Evolutionary conservation across 2,797 vertebrate species (phyloP).

Genomic region (Limnodromus scolopaceus): DNA sequence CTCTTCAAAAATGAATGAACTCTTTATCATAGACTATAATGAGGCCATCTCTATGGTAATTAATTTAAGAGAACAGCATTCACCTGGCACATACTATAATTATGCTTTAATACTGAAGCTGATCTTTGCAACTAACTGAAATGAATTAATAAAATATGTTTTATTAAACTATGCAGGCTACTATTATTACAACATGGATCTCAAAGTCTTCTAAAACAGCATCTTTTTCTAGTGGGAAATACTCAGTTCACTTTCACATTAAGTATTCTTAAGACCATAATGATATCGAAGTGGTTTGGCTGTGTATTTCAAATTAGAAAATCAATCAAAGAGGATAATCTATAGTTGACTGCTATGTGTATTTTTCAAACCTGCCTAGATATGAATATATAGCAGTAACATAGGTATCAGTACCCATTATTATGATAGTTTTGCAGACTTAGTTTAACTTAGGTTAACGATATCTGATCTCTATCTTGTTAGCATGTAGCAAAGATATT

Average conservation of each 20-base stretch:
- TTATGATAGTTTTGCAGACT: neutral
- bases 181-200: neutral
- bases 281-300: neutral
- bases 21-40: neutral
- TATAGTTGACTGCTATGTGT: neutral
- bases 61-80: conserved; percentile 2
- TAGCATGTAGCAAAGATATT: neutral
- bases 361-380: neutral
- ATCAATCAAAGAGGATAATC: neutral
- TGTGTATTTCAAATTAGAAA: neutral
- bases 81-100: neutral
- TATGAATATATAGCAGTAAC: neutral
- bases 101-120: neutral
- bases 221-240: neutral
- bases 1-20: neutral
- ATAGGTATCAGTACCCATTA: neutral
- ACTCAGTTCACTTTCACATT: neutral
- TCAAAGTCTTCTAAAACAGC: neutral
- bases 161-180: neutral
- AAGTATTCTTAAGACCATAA: neutral
- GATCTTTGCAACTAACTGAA: neutral
- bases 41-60: neutral
- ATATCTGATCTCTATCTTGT: neutral
- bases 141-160: neutral
- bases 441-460: neutral